Conservation (phyloP, 1,140 invertebrate species). For the Zophobas atratus region DNA sequence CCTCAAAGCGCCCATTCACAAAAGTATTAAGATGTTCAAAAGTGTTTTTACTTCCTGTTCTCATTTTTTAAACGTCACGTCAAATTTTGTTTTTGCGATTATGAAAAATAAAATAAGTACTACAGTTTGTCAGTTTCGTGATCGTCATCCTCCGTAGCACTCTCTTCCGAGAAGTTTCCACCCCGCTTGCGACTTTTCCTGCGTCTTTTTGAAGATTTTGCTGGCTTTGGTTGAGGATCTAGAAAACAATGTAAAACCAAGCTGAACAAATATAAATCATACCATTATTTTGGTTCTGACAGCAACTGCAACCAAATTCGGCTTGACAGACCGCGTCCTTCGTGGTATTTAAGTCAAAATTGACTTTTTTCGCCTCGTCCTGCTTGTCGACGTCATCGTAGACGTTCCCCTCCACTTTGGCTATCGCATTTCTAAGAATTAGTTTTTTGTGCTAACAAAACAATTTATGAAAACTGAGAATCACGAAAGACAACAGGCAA, state of each 20-base stretch:
- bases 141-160: not conserved
- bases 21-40: constrained; percentile 4
- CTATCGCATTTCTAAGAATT: constrained; percentile 45
- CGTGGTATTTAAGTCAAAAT: constrained; percentile 27
- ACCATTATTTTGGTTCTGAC: constrained; percentile 31
- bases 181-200: too few species aligned
- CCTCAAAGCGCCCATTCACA: not conserved
- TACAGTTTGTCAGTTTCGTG: constrained; percentile 1
- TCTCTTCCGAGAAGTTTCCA: not conserved
- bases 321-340: constrained; percentile 34
- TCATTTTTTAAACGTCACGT: constrained; percentile 9
- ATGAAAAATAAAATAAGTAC: not conserved
- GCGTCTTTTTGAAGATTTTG: too few species aligned
- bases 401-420: constrained; percentile 23
- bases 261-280: not conserved
- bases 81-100: constrained; percentile 11
- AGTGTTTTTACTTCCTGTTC: not conserved
- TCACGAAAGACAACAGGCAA: not conserved
- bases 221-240: too few species aligned
- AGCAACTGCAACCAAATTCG: constrained; percentile 30
- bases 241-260: too few species aligned
- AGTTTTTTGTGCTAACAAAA: constrained; percentile 50
- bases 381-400: constrained; percentile 45
- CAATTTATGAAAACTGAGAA: constrained; percentile 1
- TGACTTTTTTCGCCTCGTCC: constrained; percentile 31